A percentile compares a stretch with the other conserved stretches of the same genome.
Evolutionary conservation across 2,113 vertebrate species (phyloP).

Genomic region (Neogale vison): DNA sequence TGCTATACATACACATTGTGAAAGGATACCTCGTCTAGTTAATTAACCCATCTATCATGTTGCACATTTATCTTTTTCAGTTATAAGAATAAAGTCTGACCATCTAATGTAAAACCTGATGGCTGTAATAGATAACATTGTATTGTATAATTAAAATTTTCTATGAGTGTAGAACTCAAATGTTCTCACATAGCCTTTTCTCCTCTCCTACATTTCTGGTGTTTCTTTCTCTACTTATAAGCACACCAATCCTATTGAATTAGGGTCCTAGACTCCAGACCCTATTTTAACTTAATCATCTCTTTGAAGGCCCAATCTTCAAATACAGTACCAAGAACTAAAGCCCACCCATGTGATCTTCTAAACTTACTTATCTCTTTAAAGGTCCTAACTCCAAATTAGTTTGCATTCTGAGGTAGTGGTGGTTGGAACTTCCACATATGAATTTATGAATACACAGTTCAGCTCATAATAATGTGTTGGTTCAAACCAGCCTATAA

Average conservation of each 20-base stretch:
- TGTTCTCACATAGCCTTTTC: not conserved
- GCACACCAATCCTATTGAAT: not conserved
- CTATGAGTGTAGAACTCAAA: not conserved
- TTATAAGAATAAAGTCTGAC: not conserved
- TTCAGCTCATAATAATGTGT: not conserved
- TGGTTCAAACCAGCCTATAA: not conserved
- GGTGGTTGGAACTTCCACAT: not conserved
- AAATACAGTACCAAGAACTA: not conserved
- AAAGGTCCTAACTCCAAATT: not conserved
- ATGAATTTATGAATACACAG: not conserved
- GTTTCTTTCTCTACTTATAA: not conserved
- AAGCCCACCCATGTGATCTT: not conserved
- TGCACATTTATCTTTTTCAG: not conserved
- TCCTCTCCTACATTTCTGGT: not conserved
- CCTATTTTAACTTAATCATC: not conserved
- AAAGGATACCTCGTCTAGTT: not conserved
- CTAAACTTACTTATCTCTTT: not conserved
- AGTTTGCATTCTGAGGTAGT: not conserved
- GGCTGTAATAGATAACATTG: not conserved
- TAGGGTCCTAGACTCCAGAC: not conserved
- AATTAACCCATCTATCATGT: not conserved
- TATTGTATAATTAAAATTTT: not conserved
- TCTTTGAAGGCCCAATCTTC: not conserved
- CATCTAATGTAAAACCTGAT: not conserved
- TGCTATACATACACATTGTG: not conserved